phyloP scores from a whole-genome alignment of 1,140 invertebrate species.

The Muscidifurax raptorellus region DNA sequence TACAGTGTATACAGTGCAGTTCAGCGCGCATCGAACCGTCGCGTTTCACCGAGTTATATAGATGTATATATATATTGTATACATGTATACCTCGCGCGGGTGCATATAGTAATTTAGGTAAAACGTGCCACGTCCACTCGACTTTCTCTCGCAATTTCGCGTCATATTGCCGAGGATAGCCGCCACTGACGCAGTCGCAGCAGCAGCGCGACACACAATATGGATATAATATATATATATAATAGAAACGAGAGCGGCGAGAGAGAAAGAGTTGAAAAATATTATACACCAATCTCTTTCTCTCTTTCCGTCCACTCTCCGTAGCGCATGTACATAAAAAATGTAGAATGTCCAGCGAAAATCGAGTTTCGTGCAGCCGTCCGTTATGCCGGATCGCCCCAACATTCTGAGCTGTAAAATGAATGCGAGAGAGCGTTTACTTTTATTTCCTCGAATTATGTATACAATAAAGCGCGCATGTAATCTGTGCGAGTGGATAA shows the following conservation, averaged over 20 bases:
- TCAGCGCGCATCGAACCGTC: neutral
- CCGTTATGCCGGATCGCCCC: too few species aligned
- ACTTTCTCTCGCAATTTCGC: conserved; percentile 27
- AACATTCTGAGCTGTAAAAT: too few species aligned
- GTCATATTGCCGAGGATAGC: neutral
- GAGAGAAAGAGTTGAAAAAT: neutral
- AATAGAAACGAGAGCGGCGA: neutral
- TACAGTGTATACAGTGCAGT: neutral
- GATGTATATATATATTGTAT: neutral
- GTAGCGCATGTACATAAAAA: neutral
- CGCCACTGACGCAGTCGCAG: neutral
- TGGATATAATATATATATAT: neutral
- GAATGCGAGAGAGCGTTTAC: too few species aligned
- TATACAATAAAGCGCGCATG: neutral
- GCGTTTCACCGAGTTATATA: neutral
- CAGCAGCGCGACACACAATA: neutral
- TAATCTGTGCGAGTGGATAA: too few species aligned
- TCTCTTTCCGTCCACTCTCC: neutral
- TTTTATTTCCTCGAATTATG: neutral
- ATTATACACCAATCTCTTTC: neutral
- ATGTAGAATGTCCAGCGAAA: neutral
- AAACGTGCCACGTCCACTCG: conserved; percentile 18
- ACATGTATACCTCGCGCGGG: neutral
- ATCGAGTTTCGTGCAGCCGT: too few species aligned
- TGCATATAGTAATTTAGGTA: conserved; percentile 33